These are phyloP conservation scores for Xestia rhomboidea DNA, from an alignment of 2,888 invertebrate genomes.

Conservation along the genomic window DNA sequence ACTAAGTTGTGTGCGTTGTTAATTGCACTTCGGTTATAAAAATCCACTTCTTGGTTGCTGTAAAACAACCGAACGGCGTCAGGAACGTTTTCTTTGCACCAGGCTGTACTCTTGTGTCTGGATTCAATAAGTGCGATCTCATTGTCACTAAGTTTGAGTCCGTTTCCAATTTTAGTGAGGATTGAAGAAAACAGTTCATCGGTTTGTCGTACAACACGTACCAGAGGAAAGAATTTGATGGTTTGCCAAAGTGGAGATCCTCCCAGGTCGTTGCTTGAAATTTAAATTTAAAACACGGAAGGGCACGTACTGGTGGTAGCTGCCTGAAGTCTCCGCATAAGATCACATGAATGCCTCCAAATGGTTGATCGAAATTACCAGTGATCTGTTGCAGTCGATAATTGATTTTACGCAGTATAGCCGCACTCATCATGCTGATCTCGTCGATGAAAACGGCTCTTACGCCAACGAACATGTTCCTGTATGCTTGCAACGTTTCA, in stretches of 20 bases:
- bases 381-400: constrained; percentile 1
- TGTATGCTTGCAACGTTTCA: background rate
- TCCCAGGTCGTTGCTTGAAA: background rate
- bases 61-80: background rate
- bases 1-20: background rate
- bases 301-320: background rate
- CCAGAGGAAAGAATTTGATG: constrained; percentile 1
- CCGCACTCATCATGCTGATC: background rate
- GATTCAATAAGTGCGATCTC: background rate
- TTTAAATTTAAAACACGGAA: background rate
- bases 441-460: background rate
- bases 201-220: background rate
- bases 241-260: background rate
- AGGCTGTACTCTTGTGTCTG: background rate
- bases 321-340: background rate
- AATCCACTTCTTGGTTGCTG: background rate
- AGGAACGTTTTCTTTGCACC: background rate
- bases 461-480: background rate
- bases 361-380: background rate
- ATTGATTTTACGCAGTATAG: background rate
- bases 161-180: background rate
- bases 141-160: background rate
- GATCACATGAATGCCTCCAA: background rate
- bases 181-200: background rate
- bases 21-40: background rate